A percentile compares a stretch with the other conserved stretches of the same genome.
Conservation (phyloP, 2,797 vertebrate genomes). For the Cephalopachus bancanus region DNA sequence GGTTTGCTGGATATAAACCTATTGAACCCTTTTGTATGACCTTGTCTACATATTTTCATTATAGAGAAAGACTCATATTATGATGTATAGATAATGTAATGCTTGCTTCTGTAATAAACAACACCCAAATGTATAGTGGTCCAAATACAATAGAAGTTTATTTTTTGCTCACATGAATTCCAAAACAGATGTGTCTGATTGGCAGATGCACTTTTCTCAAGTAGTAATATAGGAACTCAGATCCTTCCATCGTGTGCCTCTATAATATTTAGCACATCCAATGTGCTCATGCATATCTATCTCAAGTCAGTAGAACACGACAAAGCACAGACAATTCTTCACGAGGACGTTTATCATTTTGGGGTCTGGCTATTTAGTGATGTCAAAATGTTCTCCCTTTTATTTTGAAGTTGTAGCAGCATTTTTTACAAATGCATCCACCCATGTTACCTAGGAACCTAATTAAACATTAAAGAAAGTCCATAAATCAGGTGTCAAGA, state of each 20-base stretch:
- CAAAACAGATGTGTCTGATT: conserved; percentile 8
- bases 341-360: neutral
- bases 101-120: neutral
- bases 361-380: neutral
- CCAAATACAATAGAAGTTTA: conserved; percentile 15
- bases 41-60: conserved; percentile 4
- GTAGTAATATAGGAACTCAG: neutral
- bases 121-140: neutral
- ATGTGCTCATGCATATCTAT: neutral
- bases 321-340: neutral
- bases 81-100: neutral
- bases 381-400: neutral
- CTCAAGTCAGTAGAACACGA: neutral
- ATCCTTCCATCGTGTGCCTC: neutral
- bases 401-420: conserved; percentile 57
- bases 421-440: conserved; percentile 54
- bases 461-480: conserved; percentile 33
- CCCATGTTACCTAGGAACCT: neutral
- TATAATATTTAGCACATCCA: neutral
- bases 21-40: neutral
- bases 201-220: neutral
- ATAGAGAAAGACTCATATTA: neutral
- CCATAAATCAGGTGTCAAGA: neutral
- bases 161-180: conserved; percentile 6
- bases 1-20: neutral